Conservation (phyloP, 2,888 invertebrate genomes). For the Plagodis pulveraria region DNA sequence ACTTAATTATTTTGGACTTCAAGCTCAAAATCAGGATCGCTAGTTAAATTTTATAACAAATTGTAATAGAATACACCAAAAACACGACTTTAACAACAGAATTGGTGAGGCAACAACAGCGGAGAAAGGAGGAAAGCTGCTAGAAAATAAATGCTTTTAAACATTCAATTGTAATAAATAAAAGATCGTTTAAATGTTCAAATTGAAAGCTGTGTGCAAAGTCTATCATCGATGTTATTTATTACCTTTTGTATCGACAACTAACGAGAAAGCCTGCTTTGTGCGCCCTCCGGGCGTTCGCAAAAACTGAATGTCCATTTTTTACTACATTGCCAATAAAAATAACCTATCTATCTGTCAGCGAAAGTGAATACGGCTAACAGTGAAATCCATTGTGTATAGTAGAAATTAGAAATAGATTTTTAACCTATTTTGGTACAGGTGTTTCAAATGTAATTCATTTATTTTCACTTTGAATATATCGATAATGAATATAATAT, state of each 20-base stretch:
- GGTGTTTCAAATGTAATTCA: background rate
- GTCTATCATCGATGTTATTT: slow-evolving; percentile 27
- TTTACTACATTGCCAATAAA: slow-evolving; percentile 31
- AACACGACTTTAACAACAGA: no score
- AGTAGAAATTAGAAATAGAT: slow-evolving; percentile 13
- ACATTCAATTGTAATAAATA: slow-evolving; percentile 26
- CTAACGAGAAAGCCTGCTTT: slow-evolving; percentile 27
- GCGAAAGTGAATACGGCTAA: slow-evolving; percentile 33
- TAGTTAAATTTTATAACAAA: no score
- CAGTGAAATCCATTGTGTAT: slow-evolving; percentile 34
- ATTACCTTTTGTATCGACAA: slow-evolving; percentile 35
- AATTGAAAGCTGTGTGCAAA: slow-evolving; percentile 31
- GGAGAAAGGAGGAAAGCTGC: no score
- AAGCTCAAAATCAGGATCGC: no score
- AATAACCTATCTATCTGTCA: slow-evolving; percentile 22
- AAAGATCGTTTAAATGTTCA: slow-evolving; percentile 21
- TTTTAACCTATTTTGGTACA: background rate
- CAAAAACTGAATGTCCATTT: slow-evolving; percentile 37
- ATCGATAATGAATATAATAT: no score
- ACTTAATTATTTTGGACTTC: no score
- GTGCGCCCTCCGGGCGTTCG: slow-evolving; percentile 30
- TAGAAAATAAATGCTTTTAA: background rate
- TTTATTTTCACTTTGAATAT: slow-evolving; percentile 16
- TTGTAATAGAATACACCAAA: no score
- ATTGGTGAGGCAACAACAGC: no score